Percentiles rank a stretch among this genome's conserved stretches.
These are phyloP conservation scores for Oxycera nigricornis DNA, from an alignment of 2,888 invertebrate genomes.

Conservation along the genomic window DNA sequence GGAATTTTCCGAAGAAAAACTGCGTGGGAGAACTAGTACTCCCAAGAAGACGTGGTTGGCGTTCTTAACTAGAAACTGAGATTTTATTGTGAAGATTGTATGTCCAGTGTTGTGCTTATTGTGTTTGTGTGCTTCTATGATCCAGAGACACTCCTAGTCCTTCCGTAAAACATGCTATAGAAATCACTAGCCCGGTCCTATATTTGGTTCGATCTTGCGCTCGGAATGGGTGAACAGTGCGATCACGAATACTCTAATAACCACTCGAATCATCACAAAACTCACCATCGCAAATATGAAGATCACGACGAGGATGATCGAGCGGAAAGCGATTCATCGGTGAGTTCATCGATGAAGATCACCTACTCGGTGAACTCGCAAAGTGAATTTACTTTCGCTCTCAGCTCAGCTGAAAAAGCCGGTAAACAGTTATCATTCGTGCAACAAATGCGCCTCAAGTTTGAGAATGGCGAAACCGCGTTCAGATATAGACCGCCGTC, in stretches of 20 bases:
- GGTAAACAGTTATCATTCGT: conserved; percentile 39
- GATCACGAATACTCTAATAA: neutral
- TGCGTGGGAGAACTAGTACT: conserved; percentile 28
- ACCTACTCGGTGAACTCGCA: conserved; percentile 58
- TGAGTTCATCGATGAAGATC: conserved; percentile 52
- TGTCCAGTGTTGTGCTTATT: neutral
- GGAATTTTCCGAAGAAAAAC: neutral
- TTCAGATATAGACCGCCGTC: conserved; percentile 38
- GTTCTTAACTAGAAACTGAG: neutral
- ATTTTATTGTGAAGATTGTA: neutral
- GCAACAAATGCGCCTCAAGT: conserved; percentile 41
- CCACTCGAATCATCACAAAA: neutral
- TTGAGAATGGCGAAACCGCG: conserved; percentile 42
- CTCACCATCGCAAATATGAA: neutral
- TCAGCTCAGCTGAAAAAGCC: conserved; percentile 41
- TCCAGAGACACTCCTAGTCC: neutral
- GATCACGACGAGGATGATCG: neutral
- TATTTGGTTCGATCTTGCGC: too few relatives aligned
- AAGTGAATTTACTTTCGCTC: conserved; percentile 56
- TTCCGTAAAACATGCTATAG: neutral
- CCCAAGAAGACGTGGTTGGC: neutral
- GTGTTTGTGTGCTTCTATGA: neutral
- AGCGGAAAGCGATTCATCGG: conserved; percentile 29
- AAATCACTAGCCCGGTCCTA: too few relatives aligned
- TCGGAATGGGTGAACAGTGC: conserved; percentile 5